Conservation (phyloP, 2,888 invertebrate genomes). For the Thymelicus sylvestris region DNA sequence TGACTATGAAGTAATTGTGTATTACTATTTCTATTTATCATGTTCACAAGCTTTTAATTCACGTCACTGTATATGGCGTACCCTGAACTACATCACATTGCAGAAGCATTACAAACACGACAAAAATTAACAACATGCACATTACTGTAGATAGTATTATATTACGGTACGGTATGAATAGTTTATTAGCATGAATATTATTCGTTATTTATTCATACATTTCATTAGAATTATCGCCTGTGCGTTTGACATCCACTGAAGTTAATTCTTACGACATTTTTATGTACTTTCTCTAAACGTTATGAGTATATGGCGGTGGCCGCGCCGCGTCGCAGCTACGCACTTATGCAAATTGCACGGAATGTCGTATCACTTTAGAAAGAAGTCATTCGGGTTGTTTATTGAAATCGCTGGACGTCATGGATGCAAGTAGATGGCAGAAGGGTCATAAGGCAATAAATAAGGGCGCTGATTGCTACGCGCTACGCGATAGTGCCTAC, state of each 20-base stretch:
- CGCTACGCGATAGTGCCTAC: no score
- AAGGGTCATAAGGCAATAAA: not conserved
- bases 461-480: no score
- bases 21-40: no score
- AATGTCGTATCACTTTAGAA: slow-evolving; percentile 29
- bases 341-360: slow-evolving; percentile 31
- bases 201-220: slow-evolving; percentile 34
- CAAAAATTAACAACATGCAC: not conserved
- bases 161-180: slow-evolving; percentile 25
- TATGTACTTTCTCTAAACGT: slow-evolving; percentile 52
- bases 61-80: no score
- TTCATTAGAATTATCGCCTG: slow-evolving; percentile 32
- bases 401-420: slow-evolving; percentile 16
- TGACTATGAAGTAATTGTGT: no score
- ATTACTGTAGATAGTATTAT: not conserved
- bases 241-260: slow-evolving; percentile 40
- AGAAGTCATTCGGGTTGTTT: slow-evolving; percentile 34
- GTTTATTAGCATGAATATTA: slow-evolving; percentile 21
- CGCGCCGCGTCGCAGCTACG: slow-evolving; percentile 27
- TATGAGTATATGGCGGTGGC: slow-evolving; percentile 16
- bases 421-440: not conserved
- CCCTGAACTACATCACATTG: not conserved
- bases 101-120: not conserved
- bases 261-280: slow-evolving; percentile 52
- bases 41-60: no score